These are phyloP conservation scores for Hyperoplus lanceolatus DNA, from an alignment of 2,797 vertebrate species.

Conservation along the genomic window DNA sequence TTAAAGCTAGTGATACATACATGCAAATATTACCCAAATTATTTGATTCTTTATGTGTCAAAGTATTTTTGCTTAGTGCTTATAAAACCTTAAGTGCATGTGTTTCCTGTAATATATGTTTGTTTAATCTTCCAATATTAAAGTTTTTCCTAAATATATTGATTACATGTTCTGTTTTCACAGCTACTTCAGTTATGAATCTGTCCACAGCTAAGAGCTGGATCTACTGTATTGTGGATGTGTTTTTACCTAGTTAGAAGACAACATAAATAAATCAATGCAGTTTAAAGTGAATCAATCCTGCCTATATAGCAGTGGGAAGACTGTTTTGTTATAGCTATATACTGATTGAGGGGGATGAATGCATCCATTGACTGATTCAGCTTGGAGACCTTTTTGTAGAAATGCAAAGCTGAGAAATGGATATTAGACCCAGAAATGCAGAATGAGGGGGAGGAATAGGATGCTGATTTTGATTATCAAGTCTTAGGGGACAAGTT, in stretches of 20 bases:
- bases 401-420: constrained; percentile 18
- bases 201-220: neutral
- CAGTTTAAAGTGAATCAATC: constrained; percentile 1
- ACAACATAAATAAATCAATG: neutral
- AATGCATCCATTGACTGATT: constrained; percentile 1
- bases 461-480: constrained; percentile 25
- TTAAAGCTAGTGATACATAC: neutral
- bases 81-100: neutral
- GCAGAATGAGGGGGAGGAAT: constrained; percentile 1
- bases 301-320: neutral
- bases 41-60: neutral
- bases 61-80: neutral
- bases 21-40: neutral
- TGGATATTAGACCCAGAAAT: constrained; percentile 20
- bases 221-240: neutral
- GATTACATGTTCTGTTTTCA: neutral
- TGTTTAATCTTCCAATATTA: neutral
- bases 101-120: neutral
- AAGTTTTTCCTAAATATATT: neutral
- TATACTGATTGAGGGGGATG: neutral
- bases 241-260: neutral
- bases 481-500: constrained; percentile 3
- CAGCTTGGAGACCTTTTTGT: neutral
- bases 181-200: neutral
- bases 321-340: constrained; percentile 1